Conservation (phyloP, 2,797 vertebrate species). For the Pteronotus mesoamericanus region DNA sequence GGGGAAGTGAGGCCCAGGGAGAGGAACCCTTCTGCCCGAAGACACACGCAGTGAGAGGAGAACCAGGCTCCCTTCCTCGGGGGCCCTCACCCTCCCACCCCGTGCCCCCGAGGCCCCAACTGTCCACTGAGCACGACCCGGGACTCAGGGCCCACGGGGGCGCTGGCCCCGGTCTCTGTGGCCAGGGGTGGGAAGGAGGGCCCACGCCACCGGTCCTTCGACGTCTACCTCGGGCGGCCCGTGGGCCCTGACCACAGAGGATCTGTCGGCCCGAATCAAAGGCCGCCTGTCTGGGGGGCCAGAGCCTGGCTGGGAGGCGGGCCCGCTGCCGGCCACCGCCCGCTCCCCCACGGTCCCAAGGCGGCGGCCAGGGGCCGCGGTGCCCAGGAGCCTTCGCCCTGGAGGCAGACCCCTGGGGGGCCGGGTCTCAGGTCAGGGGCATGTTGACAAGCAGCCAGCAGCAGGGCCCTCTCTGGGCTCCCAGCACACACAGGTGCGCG, state of each 20-base stretch:
- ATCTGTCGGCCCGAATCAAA: not conserved
- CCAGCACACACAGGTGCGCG: rapidly evolving
- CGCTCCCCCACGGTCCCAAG: rapidly evolving
- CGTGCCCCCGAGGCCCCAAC: rapidly evolving
- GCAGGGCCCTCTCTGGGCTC: not conserved
- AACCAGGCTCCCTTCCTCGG: not conserved
- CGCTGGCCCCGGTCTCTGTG: not conserved
- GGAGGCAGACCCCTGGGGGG: no score
- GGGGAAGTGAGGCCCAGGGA: rapidly evolving
- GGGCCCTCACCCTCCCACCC: not conserved
- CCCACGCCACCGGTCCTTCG: not conserved
- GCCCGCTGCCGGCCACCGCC: no score
- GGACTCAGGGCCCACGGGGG: not conserved
- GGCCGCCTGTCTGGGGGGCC: not conserved
- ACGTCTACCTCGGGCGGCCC: not conserved
- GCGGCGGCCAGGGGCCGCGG: rapidly evolving
- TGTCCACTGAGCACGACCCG: no score
- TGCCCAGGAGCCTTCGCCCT: not conserved
- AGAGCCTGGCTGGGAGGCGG: not conserved
- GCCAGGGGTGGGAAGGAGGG: rapidly evolving
- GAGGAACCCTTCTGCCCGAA: rapidly evolving
- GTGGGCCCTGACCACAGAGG: rapidly evolving
- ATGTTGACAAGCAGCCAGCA: rapidly evolving
- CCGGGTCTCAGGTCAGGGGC: rapidly evolving
- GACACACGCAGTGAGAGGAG: not conserved